Evolutionary conservation across 2,797 vertebrate genomes (phyloP).

Genomic region (Amniataba percoides): DNA sequence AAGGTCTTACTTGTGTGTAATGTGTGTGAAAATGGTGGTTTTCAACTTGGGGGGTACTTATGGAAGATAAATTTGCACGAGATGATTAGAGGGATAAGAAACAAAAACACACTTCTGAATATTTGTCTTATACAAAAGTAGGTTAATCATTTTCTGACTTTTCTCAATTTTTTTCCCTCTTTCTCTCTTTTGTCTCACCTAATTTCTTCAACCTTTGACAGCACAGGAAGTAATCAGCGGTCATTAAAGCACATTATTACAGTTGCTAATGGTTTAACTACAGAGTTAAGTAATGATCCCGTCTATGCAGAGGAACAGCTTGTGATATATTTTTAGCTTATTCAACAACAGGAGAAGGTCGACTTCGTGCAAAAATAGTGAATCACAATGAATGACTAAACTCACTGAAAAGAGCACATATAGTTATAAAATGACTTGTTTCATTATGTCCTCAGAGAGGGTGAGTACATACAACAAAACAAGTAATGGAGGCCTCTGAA

Average conservation of each 20-base stretch:
- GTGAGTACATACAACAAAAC: slow-evolving; percentile 31
- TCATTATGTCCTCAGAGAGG: slow-evolving; percentile 24
- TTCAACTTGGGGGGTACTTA: neutral
- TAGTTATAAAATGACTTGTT: slow-evolving; percentile 24
- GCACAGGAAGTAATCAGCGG: neutral
- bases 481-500: slow-evolving; percentile 39
- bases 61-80: neutral
- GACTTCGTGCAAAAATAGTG: neutral
- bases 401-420: neutral
- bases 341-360: neutral
- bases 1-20: neutral
- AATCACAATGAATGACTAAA: neutral
- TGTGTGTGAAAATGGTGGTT: neutral
- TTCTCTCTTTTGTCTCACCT: neutral
- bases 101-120: neutral
- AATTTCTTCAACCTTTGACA: neutral
- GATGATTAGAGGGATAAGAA: neutral
- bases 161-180: neutral
- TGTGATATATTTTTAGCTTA: neutral
- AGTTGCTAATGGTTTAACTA: neutral
- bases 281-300: neutral
- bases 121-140: neutral
- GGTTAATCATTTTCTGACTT: neutral
- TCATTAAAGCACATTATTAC: neutral
- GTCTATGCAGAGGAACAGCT: neutral